Conservation (phyloP, 1,140 invertebrate species). For the Nebria ingens region DNA sequence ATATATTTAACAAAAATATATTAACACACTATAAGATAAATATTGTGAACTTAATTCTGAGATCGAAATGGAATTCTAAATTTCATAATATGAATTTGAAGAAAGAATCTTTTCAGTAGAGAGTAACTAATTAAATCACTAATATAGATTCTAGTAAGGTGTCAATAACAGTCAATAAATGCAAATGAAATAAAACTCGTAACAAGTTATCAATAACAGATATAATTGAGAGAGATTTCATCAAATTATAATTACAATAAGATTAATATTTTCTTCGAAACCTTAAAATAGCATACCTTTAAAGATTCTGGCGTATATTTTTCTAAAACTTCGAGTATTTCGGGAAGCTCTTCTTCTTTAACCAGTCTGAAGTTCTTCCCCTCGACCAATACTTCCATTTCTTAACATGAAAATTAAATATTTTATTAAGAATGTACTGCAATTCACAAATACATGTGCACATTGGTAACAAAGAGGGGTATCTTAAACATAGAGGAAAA, state of each 20-base stretch:
- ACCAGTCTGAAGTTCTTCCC: conserved; percentile 77
- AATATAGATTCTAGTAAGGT: too few species aligned
- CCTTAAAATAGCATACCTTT: conserved; percentile 46
- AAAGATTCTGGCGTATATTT: conserved; percentile 69
- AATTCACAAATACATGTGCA: neutral
- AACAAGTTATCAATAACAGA: conserved; percentile 3
- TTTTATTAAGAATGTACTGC: neutral
- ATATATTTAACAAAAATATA: too few species aligned
- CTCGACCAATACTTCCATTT: conserved; percentile 66
- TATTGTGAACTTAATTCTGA: too few species aligned
- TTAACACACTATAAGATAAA: too few species aligned
- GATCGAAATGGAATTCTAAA: too few species aligned
- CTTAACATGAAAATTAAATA: conserved; percentile 37
- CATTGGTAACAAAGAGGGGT: neutral
- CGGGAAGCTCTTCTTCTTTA: conserved; percentile 65
- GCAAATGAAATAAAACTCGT: neutral
- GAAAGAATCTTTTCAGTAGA: too few species aligned
- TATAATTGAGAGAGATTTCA: neutral
- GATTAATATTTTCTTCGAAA: neutral
- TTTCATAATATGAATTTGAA: too few species aligned
- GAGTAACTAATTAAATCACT: too few species aligned
- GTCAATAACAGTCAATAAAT: conserved; percentile 1
- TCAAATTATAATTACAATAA: neutral
- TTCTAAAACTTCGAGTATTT: conserved; percentile 61
- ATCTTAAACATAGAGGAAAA: conserved; percentile 2